Evolutionary conservation across 2,888 invertebrate genomes (phyloP).

Genomic region (Pyrocoelia pectoralis): DNA sequence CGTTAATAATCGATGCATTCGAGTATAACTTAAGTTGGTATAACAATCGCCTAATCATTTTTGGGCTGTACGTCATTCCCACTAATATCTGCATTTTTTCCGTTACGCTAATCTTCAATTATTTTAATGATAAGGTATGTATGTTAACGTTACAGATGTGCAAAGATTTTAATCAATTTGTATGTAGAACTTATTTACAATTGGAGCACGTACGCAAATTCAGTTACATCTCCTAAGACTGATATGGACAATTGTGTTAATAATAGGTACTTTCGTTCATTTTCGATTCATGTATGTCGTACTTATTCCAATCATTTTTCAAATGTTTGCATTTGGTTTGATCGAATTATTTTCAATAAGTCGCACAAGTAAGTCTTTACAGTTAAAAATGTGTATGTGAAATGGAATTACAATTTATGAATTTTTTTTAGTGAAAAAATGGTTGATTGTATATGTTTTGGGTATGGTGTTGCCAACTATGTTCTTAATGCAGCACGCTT

Average conservation of each 20-base stretch:
- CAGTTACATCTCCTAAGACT: slow-evolving; percentile 38
- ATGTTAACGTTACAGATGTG: no score
- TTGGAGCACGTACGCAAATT: slow-evolving; percentile 27
- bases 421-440: slow-evolving; percentile 30
- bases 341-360: slow-evolving; percentile 34
- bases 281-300: slow-evolving; percentile 39
- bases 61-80: slow-evolving; percentile 60
- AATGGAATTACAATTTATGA: neutral
- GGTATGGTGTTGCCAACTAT: slow-evolving; percentile 38
- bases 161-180: no score
- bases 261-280: slow-evolving; percentile 36
- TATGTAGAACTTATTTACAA: slow-evolving; percentile 7
- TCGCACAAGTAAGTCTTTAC: slow-evolving; percentile 32
- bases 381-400: neutral
- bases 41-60: slow-evolving; percentile 63
- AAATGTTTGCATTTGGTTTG: slow-evolving; percentile 32
- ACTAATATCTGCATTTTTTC: slow-evolving; percentile 54
- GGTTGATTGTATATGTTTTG: slow-evolving; percentile 38
- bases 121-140: slow-evolving; percentile 36
- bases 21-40: slow-evolving; percentile 68
- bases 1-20: slow-evolving; percentile 56
- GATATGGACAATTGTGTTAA: slow-evolving; percentile 39
- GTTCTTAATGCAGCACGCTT: slow-evolving; percentile 31
- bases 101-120: slow-evolving; percentile 50
- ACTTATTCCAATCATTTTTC: slow-evolving; percentile 39